Evolutionary conservation across 2,888 invertebrate species (phyloP).

Genomic region (Plemyria rubiginata): DNA sequence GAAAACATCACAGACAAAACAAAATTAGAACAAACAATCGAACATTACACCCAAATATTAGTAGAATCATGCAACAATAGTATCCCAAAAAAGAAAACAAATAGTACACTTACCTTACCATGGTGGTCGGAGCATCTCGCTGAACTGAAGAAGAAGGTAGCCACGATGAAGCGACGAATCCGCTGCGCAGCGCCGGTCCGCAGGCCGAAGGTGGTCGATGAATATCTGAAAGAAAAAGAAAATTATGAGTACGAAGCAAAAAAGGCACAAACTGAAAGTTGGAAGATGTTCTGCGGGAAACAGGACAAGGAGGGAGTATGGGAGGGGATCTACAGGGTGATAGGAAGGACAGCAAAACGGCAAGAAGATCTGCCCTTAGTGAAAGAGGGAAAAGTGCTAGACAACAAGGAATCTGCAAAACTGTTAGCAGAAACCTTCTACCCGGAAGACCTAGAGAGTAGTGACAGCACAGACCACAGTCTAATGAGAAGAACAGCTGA

Average conservation of each 20-base stretch:
- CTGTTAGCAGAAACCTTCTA: constrained; percentile 25
- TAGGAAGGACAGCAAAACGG: not conserved
- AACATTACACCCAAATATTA: too few species aligned
- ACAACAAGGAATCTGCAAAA: constrained; percentile 5
- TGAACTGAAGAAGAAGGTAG: not conserved
- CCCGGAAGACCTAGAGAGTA: constrained; percentile 9
- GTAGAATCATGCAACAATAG: constrained; percentile 1
- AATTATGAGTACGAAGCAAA: too few species aligned
- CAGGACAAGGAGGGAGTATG: too few species aligned
- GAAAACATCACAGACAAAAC: constrained; percentile 13
- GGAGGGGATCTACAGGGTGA: too few species aligned
- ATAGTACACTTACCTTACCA: constrained; percentile 21
- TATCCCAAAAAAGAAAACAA: constrained; percentile 16
- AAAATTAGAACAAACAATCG: constrained; percentile 6
- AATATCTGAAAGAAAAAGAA: too few species aligned
- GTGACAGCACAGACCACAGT: constrained; percentile 19
- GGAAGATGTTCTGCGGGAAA: not conserved
- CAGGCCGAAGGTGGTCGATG: too few species aligned
- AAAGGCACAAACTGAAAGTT: not conserved
- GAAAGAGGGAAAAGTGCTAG: too few species aligned
- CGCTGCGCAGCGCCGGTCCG: too few species aligned
- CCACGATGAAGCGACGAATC: too few species aligned
- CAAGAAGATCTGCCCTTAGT: not conserved
- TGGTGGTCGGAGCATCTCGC: constrained; percentile 23
- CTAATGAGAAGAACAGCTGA: constrained; percentile 4